Evolutionary conservation across 2,888 invertebrate genomes (phyloP).

Genomic region (Aporophyla nigra): DNA sequence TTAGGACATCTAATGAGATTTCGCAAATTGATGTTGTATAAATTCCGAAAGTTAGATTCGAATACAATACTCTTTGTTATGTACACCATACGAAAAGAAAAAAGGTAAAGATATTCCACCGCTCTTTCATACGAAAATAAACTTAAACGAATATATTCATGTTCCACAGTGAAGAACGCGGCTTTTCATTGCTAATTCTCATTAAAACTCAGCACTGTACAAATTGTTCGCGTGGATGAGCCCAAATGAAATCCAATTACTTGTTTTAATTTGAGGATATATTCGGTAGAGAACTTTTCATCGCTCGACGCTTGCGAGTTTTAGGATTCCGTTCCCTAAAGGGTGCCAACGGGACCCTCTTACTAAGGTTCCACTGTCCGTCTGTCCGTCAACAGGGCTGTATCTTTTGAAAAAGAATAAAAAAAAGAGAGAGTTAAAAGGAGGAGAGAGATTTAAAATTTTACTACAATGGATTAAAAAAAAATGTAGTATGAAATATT

Average conservation of each 20-base stretch:
- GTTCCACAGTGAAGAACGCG: slow-evolving; percentile 21
- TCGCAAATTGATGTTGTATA: not conserved
- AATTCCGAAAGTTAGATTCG: not conserved
- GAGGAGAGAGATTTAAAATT: no score
- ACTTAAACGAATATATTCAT: slow-evolving; percentile 26
- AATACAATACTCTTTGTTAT: no score
- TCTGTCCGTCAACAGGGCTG: not conserved
- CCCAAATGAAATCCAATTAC: slow-evolving; percentile 55
- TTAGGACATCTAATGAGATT: not conserved
- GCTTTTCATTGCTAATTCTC: slow-evolving; percentile 40
- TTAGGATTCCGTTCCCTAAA: not conserved
- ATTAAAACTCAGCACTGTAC: slow-evolving; percentile 38
- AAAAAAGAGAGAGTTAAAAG: no score
- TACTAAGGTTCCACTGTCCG: no score
- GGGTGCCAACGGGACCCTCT: not conserved
- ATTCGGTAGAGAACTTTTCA: slow-evolving; percentile 32
- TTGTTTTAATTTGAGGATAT: slow-evolving; percentile 26
- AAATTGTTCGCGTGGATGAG: slow-evolving; percentile 31
- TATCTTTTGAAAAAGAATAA: no score
- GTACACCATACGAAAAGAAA: no score
- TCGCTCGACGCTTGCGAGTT: slow-evolving; percentile 12
- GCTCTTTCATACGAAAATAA: slow-evolving; percentile 11
- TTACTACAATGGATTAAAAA: no score
- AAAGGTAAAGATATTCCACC: not conserved
- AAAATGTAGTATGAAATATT: not conserved